Base-by-base conservation (phyloP, 2,113 vertebrate species). In the Pterophyllum scalare region DNA sequence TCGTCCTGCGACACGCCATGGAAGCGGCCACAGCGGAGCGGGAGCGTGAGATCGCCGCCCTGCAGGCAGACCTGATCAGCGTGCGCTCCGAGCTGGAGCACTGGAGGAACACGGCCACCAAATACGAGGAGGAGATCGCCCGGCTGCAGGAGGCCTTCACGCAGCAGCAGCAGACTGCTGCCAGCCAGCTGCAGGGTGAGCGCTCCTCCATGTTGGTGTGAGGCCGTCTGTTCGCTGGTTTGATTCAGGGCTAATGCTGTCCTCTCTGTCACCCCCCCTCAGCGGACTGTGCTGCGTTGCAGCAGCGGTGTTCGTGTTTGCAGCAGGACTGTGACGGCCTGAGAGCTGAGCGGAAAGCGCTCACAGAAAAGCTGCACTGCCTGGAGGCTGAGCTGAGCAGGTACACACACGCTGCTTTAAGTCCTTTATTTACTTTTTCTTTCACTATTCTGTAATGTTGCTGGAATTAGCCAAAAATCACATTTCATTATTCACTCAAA, bases 321-420 rank as follows among this genome's bases (percentile, higher is more conserved):
- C 97, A 99, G 95, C 93, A 93, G 11, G 98, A 99, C 91, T 98
- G 97, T 88, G 94, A 90, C 70, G 90, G 94, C 67, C 96, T 99
- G 77, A 97, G 95, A 91, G 94, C 94, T 20, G 97, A 99, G 86
- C 97, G 97, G 79, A 94, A 88, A 64, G 80, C 90, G 17, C 95
- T 99, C 13, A 88, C 94, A 33, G 96, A 96, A 80, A 97, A 97
- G 91, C 95, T 99, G 88, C 96, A 96, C 24, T 93, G 86, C 22
- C 96, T 98, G 83, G 97, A 99, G 93, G 91, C 94, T 22, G 97
- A 98, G 91, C 96, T 99, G 67, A 96, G 96, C 93, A 98, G 97
- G 98, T 98, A 93, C 49, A n/a, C 2, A n/a, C 2, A 5, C 4
- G 1, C 43, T 43, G 5, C 8, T 40, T 20, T 59, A 70, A 67